These are phyloP conservation scores for Eilema sororculum DNA, from an alignment of 2,888 invertebrate species.

Conservation along the genomic window DNA sequence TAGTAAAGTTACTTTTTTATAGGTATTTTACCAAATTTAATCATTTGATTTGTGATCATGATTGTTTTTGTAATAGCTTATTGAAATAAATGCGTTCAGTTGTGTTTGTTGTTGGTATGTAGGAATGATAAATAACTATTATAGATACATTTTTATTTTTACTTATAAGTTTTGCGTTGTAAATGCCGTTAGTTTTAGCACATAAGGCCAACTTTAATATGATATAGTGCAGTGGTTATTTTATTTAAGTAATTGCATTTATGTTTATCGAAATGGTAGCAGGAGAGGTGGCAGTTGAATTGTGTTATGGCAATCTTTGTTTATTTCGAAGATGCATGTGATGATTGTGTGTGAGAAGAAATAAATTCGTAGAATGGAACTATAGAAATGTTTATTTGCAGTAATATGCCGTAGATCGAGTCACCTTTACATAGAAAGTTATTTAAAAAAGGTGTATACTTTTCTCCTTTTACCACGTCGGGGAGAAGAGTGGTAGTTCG, in stretches of 20 bases:
- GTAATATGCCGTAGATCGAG: neutral
- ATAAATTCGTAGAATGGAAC: neutral
- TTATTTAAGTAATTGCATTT: constrained; percentile 9
- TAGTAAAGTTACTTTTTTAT: neutral
- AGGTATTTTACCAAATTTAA: constrained; percentile 4
- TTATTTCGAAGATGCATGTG: neutral
- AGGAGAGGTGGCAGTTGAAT: neutral
- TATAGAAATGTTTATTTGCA: neutral
- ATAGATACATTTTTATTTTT: neutral
- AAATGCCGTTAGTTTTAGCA: constrained; percentile 5
- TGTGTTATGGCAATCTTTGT: neutral
- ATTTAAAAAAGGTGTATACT: too few species aligned
- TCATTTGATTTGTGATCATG: constrained; percentile 10
- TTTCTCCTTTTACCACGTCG: neutral
- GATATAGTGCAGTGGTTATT: neutral
- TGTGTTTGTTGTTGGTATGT: neutral
- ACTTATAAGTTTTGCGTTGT: constrained; percentile 9
- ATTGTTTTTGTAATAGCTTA: neutral
- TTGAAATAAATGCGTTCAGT: neutral
- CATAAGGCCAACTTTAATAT: neutral
- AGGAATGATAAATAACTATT: neutral
- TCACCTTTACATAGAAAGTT: too few species aligned
- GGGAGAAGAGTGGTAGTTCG: neutral
- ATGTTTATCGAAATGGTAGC: too few species aligned
- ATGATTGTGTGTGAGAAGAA: neutral